These are phyloP conservation scores for Anomalospiza imberbis DNA, from an alignment of 2,797 vertebrate genomes.

Conservation along the genomic window DNA sequence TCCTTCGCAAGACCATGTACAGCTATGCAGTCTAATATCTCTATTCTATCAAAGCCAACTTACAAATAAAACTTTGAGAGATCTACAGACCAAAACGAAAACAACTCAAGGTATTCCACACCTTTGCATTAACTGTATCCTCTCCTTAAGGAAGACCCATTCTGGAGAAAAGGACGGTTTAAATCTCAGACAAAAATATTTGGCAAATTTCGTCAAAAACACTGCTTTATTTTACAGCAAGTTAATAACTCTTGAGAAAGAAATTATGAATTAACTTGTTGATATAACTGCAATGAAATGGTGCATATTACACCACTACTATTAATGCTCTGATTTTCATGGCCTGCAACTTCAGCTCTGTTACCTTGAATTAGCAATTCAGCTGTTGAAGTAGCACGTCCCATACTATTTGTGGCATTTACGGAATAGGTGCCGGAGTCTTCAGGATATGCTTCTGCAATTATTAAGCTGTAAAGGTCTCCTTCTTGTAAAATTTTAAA, in stretches of 20 bases:
- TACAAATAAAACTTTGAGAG: not conserved
- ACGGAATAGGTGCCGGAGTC: conserved; percentile 97
- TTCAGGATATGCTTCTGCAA: conserved; percentile 95
- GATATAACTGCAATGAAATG: not conserved
- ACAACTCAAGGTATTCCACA: not conserved
- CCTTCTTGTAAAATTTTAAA: conserved; percentile 95
- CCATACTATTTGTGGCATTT: conserved; percentile 92
- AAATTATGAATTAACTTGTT: not conserved
- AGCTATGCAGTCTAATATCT: not conserved
- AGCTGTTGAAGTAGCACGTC: conserved; percentile 94
- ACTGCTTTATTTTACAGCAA: not conserved
- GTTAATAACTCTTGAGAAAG: not conserved
- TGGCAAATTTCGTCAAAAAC: not conserved
- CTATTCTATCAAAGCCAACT: not conserved
- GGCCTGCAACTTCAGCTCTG: not conserved
- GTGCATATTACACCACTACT: not conserved
- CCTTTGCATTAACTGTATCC: not conserved
- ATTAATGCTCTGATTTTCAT: not conserved
- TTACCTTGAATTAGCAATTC: conserved; percentile 93
- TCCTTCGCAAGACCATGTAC: not conserved
- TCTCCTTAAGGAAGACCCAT: not conserved
- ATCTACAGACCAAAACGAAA: not conserved
- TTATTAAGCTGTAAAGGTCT: conserved; percentile 95
- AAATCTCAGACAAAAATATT: not conserved
- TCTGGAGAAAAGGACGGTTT: not conserved